These are phyloP conservation scores for Litoditis marina DNA, from an alignment of 2,888 invertebrate genomes.

Conservation along the genomic window DNA sequence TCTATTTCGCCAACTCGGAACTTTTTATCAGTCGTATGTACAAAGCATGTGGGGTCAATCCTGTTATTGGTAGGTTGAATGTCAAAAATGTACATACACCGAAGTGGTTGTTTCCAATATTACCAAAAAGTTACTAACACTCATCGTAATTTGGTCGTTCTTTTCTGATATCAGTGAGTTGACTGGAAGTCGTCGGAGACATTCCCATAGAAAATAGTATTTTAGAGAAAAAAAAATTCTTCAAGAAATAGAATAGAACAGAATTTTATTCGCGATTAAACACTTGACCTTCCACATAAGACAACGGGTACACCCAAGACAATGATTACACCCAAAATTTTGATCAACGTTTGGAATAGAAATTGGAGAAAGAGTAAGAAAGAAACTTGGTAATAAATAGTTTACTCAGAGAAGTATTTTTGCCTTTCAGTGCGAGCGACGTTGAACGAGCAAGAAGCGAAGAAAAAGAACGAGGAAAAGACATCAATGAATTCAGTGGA, in stretches of 20 bases:
- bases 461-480: slow-evolving; percentile 8
- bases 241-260: no score
- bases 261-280: no score
- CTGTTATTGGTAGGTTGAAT: slow-evolving; percentile 19
- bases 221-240: no score
- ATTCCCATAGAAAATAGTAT: no score
- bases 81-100: slow-evolving; percentile 7
- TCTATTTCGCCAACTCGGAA: slow-evolving; percentile 65
- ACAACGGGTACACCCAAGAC: no score
- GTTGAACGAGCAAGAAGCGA: slow-evolving; percentile 18
- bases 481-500: background rate
- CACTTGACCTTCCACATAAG: no score
- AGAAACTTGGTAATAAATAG: background rate
- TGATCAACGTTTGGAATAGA: slow-evolving; percentile 31
- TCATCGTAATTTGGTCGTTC: no score
- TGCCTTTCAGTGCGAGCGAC: slow-evolving; percentile 2
- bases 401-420: background rate
- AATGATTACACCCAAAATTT: no score
- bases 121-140: no score
- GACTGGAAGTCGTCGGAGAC: slow-evolving; percentile 17
- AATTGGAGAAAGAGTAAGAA: slow-evolving; percentile 15
- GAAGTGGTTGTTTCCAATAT: no score
- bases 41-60: slow-evolving; percentile 37
- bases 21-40: slow-evolving; percentile 57
- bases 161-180: no score